These are phyloP conservation scores for Atethmia centrago DNA, from an alignment of 2,888 invertebrate genomes.

Conservation along the genomic window DNA sequence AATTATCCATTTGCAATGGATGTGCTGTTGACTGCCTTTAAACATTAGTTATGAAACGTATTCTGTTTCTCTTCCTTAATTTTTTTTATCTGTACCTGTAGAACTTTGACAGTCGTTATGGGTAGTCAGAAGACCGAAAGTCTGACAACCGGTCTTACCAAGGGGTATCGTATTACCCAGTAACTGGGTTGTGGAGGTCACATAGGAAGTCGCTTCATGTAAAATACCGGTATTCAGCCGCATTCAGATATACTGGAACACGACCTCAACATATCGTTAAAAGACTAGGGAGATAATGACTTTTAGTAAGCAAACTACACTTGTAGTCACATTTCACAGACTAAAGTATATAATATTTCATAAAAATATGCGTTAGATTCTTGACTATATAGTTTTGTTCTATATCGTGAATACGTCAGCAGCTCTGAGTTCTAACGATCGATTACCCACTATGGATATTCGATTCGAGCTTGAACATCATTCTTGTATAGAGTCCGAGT, in stretches of 20 bases:
- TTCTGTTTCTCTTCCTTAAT: background rate
- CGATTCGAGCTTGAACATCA: background rate
- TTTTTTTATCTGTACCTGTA: background rate
- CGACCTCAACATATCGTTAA: background rate
- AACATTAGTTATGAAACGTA: background rate
- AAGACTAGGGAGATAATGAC: background rate
- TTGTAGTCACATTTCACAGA: background rate
- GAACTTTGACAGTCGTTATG: background rate
- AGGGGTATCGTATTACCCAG: background rate
- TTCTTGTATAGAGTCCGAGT: background rate
- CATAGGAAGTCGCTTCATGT: too few species aligned
- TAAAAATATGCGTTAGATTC: background rate
- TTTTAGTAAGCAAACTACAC: background rate
- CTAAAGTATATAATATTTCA: background rate
- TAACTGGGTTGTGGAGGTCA: background rate
- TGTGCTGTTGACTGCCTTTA: background rate
- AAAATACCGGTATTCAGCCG: background rate
- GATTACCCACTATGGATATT: slow-evolving; percentile 36
- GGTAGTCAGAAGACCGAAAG: background rate
- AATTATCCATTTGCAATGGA: background rate
- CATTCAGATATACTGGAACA: background rate
- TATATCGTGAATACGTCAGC: slow-evolving; percentile 16
- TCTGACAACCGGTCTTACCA: too few species aligned
- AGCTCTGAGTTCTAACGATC: slow-evolving; percentile 36
- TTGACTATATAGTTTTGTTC: background rate